Base-by-base conservation (phyloP, 1,140 invertebrate genomes). In the Calephelis virginiensis region DNA sequence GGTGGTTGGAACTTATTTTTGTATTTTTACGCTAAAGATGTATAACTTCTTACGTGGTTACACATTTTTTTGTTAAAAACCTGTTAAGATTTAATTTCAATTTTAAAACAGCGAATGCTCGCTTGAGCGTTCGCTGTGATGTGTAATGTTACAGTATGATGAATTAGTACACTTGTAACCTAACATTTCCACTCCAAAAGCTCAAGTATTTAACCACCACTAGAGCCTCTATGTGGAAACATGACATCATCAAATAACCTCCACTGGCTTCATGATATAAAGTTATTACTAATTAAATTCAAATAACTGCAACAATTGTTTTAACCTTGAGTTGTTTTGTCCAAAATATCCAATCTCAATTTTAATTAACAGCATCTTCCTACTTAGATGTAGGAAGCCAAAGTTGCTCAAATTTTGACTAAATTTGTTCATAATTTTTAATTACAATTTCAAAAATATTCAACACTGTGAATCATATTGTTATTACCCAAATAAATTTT, bases 241-340 rank as follows among this genome's bases (percentile, higher is more conserved):
- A 81, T 82, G 79, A 85, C 76, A 84, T 84, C 80, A 84, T 74
- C 73, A 68, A 61, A 71, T 72, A 64, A 66, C 66, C 67, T 48
- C 61, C 60, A 46, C 9, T 10, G 17, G 46, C n/a, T 59, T 45
- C 43, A 40, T 47, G 46, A 45, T 45, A 61, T 53, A 13, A 62
- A 61, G 60, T 49, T 63, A 63, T 49, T 63, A 64, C 40, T 46
- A 40, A 53, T 45, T 64, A 47, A 37, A 64, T 53, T 14, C 37
- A 45, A 64, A 64, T 63, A 56, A 56, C 40, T 43, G 50, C 50
- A 28, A 17, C 49, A 28, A 53, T 17, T 53, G 17, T 17, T 17
- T 53, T 28, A 17, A 53, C n/a, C 63, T 49, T 64, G 12, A 64
- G 46, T 50, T 43, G 38, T 64, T 45, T 28, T 63, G 40, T 43